phyloP scores from a whole-genome alignment of 2,888 invertebrate species.

The Beris chalybata region DNA sequence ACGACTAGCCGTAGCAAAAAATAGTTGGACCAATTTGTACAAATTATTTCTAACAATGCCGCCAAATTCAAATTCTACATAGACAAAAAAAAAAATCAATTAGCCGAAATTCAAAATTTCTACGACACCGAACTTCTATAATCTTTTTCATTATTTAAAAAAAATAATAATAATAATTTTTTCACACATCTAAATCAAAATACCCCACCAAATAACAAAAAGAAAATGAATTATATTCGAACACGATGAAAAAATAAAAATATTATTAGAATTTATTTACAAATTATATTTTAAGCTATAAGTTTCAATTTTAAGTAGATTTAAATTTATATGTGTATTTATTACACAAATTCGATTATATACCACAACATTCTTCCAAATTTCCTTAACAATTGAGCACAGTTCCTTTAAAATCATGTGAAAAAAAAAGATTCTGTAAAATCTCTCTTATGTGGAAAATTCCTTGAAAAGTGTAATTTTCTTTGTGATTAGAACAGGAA shows the following conservation, averaged over 20 bases:
- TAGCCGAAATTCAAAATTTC: no score
- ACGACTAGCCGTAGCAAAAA: constrained; percentile 43
- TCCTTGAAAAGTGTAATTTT: constrained; percentile 30
- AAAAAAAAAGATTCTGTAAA: background rate
- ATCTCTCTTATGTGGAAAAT: constrained; percentile 22
- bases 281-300: constrained; percentile 1
- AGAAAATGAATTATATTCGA: background rate
- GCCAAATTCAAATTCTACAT: no score
- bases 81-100: no score
- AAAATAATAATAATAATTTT: no score
- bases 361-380: constrained; percentile 1
- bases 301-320: constrained; percentile 8
- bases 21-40: constrained; percentile 16
- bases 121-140: no score
- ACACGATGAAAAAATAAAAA: background rate
- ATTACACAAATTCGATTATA: background rate
- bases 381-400: background rate
- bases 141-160: no score
- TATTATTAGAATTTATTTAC: background rate
- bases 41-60: constrained; percentile 21
- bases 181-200: no score
- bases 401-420: background rate
- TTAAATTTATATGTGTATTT: constrained; percentile 2
- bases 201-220: constrained; percentile 3
- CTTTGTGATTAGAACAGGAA: constrained; percentile 32